Base-by-base conservation (phyloP, 2,113 vertebrate genomes). In the Microtus oregoni region DNA sequence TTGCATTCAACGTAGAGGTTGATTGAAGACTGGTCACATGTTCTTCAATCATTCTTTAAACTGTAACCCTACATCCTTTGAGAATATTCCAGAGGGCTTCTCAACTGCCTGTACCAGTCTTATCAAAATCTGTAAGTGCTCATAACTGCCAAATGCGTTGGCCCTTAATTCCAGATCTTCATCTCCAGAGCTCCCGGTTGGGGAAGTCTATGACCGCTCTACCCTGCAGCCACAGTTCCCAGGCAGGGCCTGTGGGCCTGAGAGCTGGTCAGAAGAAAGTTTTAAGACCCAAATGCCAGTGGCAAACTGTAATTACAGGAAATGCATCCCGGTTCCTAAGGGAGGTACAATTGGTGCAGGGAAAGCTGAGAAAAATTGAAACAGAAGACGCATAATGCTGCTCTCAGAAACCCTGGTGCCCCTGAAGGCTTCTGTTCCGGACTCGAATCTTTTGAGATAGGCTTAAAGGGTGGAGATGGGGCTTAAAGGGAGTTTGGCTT, bases 301-400 rank as follows among this genome's bases (percentile, higher is more conserved):
- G 97, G 91, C 63, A 95, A 96, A 0, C 92, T 30, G 44, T 76
- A 90, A 30, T 95, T 92, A 96, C 8, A 58, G 91, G 90, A 97
- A 94, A 70, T 22, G 5, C 11, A 78, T 58, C 52, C 35, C 38
- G 52, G 90, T 28, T 41, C 91, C 94, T 82, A 90, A n/a, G 58
- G 87, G 41, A 94, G 91, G 97, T 96, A 95, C 97, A 97, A 94
- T 95, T 85, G 83, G 52, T 52, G n/a, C 24, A 12, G 8, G 19
- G 78, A 97, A 96, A 97, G 65, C 50, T 41, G 98, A 93, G 90
- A 68, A 92, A 73, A 90, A 90, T 81, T 96, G 94, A 98, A 98
- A 96, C n/a, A 65, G 82, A 97, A 52, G n/a, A 89, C 5, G 1
- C 87, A 28, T 72, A 76, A 96, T 7, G 19, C n/a, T 91, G 78